phyloP scores from a whole-genome alignment of 1,140 invertebrate genomes.

The Lepidurus packardi region DNA sequence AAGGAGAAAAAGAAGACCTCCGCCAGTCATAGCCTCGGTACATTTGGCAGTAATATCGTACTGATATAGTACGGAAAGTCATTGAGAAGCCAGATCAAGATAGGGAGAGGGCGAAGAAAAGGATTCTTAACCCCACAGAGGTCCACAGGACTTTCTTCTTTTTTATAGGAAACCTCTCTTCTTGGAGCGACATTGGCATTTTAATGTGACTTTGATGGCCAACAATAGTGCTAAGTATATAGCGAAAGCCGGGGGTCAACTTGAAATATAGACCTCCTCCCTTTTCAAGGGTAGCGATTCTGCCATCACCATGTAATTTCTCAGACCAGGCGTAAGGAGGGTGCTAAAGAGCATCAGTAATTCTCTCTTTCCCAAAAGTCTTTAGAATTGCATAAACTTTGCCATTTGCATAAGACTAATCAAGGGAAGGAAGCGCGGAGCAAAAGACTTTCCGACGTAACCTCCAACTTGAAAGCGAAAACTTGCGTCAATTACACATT shows the following conservation, averaged over 20 bases:
- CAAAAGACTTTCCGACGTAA: no score
- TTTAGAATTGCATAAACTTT: no score
- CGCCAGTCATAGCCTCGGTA: neutral
- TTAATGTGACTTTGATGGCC: conserved; percentile 15
- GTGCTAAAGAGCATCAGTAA: neutral
- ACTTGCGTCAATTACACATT: no score
- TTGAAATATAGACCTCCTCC: neutral
- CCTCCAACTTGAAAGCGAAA: no score
- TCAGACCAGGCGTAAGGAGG: neutral
- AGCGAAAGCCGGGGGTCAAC: neutral
- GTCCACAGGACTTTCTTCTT: neutral
- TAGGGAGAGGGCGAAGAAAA: neutral
- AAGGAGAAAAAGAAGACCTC: neutral
- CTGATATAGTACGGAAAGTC: neutral
- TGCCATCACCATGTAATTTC: neutral
- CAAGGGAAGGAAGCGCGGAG: no score
- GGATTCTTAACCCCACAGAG: neutral
- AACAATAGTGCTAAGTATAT: conserved; percentile 7
- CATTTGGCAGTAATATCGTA: conserved; percentile 3
- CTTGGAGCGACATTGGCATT: neutral
- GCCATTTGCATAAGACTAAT: no score
- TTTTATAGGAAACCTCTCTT: neutral
- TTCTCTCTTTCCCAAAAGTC: no score
- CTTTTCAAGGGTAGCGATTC: neutral
- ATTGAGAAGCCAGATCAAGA: neutral